Percentiles rank a stretch among this genome's conserved stretches.
These are phyloP conservation scores for Todus mexicanus DNA, from an alignment of 2,797 vertebrate species.

Conservation along the genomic window DNA sequence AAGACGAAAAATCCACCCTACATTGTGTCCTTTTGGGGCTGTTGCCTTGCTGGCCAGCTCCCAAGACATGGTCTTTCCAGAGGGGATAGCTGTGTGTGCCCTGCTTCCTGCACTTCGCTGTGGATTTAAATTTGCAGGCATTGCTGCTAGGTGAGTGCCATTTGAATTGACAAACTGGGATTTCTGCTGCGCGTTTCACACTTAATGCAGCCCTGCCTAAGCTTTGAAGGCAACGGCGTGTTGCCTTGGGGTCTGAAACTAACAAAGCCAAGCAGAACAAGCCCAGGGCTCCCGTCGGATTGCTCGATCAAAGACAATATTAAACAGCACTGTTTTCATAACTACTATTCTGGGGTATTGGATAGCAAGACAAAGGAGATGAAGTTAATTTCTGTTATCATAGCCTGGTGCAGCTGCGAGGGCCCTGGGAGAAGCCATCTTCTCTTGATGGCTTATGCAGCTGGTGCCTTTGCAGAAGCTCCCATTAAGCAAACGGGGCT, in stretches of 20 bases:
- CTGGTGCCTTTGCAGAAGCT: conserved; percentile 14
- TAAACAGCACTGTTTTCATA: conserved; percentile 71
- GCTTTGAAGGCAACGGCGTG: conserved; percentile 63
- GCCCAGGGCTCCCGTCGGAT: conserved; percentile 64
- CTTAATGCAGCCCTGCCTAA: conserved; percentile 54
- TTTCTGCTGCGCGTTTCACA: conserved; percentile 13
- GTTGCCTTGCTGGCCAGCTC: not conserved
- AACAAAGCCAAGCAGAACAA: conserved; percentile 67
- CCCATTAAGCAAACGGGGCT: conserved; percentile 15
- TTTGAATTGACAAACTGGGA: conserved; percentile 71
- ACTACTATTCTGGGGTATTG: conserved; percentile 68
- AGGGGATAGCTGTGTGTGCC: not conserved
- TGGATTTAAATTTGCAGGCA: conserved; percentile 34
- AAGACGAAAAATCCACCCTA: not conserved
- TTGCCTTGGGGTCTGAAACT: conserved; percentile 75
- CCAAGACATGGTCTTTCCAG: not conserved
- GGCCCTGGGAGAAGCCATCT: conserved; percentile 59
- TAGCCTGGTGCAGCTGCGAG: conserved; percentile 48
- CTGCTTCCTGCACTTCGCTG: conserved; percentile 8
- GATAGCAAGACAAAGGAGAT: conserved; percentile 41
- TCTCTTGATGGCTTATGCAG: conserved; percentile 51
- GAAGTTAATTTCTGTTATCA: conserved; percentile 71
- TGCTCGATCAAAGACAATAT: conserved; percentile 73
- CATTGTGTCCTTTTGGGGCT: not conserved
- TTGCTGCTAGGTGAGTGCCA: conserved; percentile 57